A percentile compares a stretch with the other conserved stretches of the same genome.
Conservation (phyloP, 2,113 vertebrate species). For the Dunckerocampus dactyliophorus region DNA sequence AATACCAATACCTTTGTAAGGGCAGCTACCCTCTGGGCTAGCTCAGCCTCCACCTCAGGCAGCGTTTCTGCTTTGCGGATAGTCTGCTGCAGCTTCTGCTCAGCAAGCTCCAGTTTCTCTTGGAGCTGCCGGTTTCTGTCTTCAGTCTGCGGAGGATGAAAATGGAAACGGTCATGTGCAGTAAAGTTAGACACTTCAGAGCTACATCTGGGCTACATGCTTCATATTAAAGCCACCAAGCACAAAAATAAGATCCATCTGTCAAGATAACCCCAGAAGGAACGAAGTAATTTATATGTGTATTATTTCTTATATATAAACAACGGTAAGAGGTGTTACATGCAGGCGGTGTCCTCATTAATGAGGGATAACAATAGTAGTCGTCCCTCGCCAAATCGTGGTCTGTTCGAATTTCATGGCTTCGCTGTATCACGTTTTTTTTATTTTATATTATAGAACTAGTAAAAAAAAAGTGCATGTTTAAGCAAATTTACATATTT, state of each 20-base stretch:
- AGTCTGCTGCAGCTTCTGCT: slow-evolving; percentile 96
- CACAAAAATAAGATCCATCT: background rate
- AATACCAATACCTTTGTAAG: slow-evolving; percentile 84
- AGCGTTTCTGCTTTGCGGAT: slow-evolving; percentile 93
- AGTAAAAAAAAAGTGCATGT: too few relatives aligned
- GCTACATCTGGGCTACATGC: slow-evolving; percentile 3
- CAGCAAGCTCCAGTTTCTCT: slow-evolving; percentile 91
- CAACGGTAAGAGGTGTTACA: too few relatives aligned
- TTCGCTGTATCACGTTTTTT: too few relatives aligned
- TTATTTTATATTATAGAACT: too few relatives aligned
- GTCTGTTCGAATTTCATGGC: too few relatives aligned
- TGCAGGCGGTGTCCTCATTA: too few relatives aligned
- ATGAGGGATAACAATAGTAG: too few relatives aligned
- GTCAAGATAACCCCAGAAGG: background rate
- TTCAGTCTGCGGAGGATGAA: slow-evolving; percentile 77
- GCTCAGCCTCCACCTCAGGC: slow-evolving; percentile 93
- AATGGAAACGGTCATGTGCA: slow-evolving; percentile 6
- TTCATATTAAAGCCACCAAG: background rate
- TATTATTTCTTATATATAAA: too few relatives aligned
- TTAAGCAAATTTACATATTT: too few relatives aligned
- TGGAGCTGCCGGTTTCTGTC: slow-evolving; percentile 90
- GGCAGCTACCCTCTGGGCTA: slow-evolving; percentile 92
- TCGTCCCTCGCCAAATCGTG: too few relatives aligned
- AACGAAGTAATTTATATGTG: too few relatives aligned
- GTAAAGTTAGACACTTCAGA: background rate